Base-by-base conservation (phyloP, 30 jellyfish, hydroid and myxozoan species). In the Rhopilema esculentum region DNA sequence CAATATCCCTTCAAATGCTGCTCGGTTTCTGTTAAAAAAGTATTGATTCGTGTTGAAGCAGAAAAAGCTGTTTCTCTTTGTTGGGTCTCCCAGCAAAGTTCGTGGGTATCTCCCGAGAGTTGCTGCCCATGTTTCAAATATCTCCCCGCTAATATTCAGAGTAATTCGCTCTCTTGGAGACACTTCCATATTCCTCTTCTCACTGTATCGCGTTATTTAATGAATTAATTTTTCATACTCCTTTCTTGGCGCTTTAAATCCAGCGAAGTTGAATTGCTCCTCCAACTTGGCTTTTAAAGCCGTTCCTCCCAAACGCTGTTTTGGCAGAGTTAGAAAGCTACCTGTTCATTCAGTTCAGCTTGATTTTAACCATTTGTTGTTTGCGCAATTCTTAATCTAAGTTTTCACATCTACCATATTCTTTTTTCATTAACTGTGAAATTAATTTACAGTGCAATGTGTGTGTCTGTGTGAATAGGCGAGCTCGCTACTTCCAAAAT, bases 1-100 rank as follows among this genome's bases (percentile, higher is more conserved):
- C 79, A 95, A 76, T 7, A 95, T 95, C 32, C 98, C 99, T 24
- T 80, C 98, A 77, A 95, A 95, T 27, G 97, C 95, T 7, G 88
- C 24, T 27, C 98, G 89, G 49, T 95, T 95, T 66, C 98, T 69
- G 79, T 95, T 66, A 63, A 95, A 91, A 73, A 90, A 95, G 66
- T 82, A 89, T 49, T 88, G 94, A n/a, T 87, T 78, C 27, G 89
- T 63, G 33, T 52, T 66, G 8, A 27, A 20, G 51, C 83, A 66
- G 52, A 63, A 86, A 27, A 64, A 88, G 4, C 49, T 24, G 1
- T 65, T 48, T 68, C 99, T 73, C 68, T 83, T 75, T 18, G 57
- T 32, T 1, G 64, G 83, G 74, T 95, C 82, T 18, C 99, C 99
- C 15, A 95, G 92, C 53, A 95, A 75, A 40, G 99, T 95, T n/a